Conservation (phyloP, 2,113 vertebrate species). For the Oenanthe melanoleuca region DNA sequence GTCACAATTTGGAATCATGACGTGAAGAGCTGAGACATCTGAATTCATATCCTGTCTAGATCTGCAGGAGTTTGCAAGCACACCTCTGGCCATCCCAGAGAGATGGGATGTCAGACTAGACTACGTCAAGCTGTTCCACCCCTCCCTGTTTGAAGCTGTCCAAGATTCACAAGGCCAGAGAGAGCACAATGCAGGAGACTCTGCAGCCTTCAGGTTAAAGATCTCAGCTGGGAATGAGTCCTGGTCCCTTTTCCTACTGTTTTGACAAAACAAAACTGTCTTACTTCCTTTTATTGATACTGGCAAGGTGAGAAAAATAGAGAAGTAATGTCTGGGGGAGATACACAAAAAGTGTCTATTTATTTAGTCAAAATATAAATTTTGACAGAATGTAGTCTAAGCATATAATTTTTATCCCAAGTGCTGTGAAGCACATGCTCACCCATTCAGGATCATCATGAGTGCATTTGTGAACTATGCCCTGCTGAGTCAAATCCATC, state of each 20-base stretch:
- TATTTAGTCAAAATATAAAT: background rate
- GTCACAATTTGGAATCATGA: background rate
- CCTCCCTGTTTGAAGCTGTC: background rate
- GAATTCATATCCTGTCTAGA: background rate
- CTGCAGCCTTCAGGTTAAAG: background rate
- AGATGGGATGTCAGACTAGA: background rate
- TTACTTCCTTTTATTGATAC: background rate
- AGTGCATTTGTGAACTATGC: background rate
- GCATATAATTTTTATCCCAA: background rate
- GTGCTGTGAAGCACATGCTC: background rate
- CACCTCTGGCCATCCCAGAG: background rate
- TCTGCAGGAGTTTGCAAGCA: background rate
- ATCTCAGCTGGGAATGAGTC: background rate
- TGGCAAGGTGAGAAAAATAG: background rate
- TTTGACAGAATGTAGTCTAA: background rate
- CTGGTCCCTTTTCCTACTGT: background rate
- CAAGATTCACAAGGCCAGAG: background rate
- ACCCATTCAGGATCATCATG: background rate
- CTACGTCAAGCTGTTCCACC: background rate
- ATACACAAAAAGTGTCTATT: background rate
- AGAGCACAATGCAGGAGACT: background rate
- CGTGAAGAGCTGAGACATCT: background rate
- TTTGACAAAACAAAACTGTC: background rate
- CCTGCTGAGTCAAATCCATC: background rate
- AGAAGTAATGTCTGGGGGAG: background rate